phyloP scores from a whole-genome alignment of 2,888 invertebrate species.

The Leucophora obtusa region DNA sequence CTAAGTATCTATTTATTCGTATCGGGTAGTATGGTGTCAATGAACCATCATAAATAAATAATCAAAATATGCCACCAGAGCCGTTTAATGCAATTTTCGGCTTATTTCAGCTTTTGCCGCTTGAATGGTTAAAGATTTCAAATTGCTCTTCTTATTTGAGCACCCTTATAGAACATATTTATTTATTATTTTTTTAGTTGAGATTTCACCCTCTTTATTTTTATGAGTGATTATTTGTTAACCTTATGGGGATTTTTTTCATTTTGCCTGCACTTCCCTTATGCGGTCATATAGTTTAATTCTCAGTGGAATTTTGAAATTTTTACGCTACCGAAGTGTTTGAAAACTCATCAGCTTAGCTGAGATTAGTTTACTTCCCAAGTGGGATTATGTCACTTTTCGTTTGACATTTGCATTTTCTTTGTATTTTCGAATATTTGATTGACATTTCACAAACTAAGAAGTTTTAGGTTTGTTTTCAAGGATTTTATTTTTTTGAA shows the following conservation, averaged over 20 bases:
- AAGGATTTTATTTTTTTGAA: slow-evolving; percentile 65
- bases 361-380: slow-evolving; percentile 70
- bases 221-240: slow-evolving; percentile 50
- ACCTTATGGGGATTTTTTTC: slow-evolving; percentile 48
- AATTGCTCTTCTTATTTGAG: slow-evolving; percentile 16
- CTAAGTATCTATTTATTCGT: background rate
- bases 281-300: slow-evolving; percentile 75
- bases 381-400: slow-evolving; percentile 77
- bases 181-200: slow-evolving; percentile 14
- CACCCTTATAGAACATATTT: slow-evolving; percentile 35
- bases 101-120: slow-evolving; percentile 46
- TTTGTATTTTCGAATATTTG: slow-evolving; percentile 71
- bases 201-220: slow-evolving; percentile 21
- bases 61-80: slow-evolving; percentile 65
- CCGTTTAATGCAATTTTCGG: slow-evolving; percentile 76
- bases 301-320: slow-evolving; percentile 72
- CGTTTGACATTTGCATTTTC: slow-evolving; percentile 76
- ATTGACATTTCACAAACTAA: slow-evolving; percentile 62
- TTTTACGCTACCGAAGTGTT: slow-evolving; percentile 68
- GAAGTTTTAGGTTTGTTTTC: slow-evolving; percentile 55
- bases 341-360: slow-evolving; percentile 54
- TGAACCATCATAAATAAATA: slow-evolving; percentile 64
- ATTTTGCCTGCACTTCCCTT: slow-evolving; percentile 36
- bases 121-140: slow-evolving; percentile 28
- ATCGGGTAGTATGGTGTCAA: slow-evolving; percentile 33